Percentiles rank a stretch among this genome's conserved stretches.
Conservation (phyloP, 2,113 vertebrate species). For the Mugil cephalus region DNA sequence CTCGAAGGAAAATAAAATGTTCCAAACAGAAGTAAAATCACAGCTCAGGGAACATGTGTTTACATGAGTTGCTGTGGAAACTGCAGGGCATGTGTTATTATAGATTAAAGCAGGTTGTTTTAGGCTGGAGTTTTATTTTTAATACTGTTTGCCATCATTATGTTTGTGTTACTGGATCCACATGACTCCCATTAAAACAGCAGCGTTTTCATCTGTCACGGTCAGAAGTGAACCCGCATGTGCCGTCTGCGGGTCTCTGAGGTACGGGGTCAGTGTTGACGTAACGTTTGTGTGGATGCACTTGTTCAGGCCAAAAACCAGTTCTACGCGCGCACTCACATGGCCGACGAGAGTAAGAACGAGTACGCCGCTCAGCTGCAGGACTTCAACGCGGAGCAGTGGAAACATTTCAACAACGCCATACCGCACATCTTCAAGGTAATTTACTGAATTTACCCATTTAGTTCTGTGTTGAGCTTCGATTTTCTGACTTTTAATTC, state of each 20-base stretch:
- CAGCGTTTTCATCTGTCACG: too few relatives aligned
- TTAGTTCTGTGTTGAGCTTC: neutral
- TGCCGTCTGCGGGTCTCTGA: neutral
- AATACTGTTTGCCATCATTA: too few relatives aligned
- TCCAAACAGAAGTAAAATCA: conserved; percentile 23
- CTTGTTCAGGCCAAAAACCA: conserved; percentile 92
- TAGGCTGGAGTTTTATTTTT: too few relatives aligned
- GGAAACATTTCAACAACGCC: conserved; percentile 95
- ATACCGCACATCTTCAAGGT: conserved; percentile 99
- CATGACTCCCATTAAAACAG: neutral
- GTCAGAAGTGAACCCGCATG: too few relatives aligned
- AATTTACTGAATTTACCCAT: conserved; percentile 8
- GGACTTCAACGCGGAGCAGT: conserved; percentile 95
- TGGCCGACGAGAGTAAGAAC: conserved; percentile 98
- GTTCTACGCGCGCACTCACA: conserved; percentile 93
- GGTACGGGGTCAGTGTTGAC: neutral
- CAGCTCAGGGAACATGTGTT: conserved; percentile 16
- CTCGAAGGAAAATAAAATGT: conserved; percentile 46
- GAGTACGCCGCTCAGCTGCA: conserved; percentile 98
- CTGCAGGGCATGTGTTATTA: neutral
- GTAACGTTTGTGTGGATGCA: neutral
- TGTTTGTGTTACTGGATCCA: neutral
- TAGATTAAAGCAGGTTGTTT: too few relatives aligned
- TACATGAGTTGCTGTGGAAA: conserved; percentile 9
- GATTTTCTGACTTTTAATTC: neutral